Evolutionary conservation across 2,797 vertebrate species (phyloP), one percentile per base, ranked within the genome.

Genomic region (Meriones psammophilus): DNA sequence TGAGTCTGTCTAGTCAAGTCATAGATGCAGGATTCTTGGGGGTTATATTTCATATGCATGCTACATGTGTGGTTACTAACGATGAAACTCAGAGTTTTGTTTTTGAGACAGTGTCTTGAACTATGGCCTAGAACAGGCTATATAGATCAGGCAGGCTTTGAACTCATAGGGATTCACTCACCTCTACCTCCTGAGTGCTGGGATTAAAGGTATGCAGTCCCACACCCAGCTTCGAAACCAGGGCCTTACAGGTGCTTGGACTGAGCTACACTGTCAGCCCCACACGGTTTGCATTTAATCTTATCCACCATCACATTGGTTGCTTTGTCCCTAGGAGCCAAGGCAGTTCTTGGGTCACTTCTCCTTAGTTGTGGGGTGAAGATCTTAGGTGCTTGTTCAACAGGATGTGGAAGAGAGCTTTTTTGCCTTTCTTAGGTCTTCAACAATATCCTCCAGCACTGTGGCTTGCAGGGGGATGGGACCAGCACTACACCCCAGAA

Each of bases 401-500:
- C 5, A 33, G 46, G 22, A 64, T 84, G 8, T 81, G 36, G 56
- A 68, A 92, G 62, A 76, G 42, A 62, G 42, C 33, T 8, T 24
- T 73, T 92, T 69, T 79, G 83, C 78, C 39, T 96, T 92, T 90
- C 84, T 79, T 97, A 99, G 99, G 99, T 99, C 56, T 99, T 99
- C 96, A 99, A 99, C 98, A 99, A 98, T 8, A 99, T 99, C 97
- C 97, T 99, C 96, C 98, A 98, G 20, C 99, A 99, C 87, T 99
- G 99, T 97, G 99, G 99, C 30, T 98, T 99, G 95, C 99, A 98
- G 94, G 98, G 99, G 78, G 99, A 99, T 33, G 99, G 98, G 84
- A 98, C 98, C 85, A 96, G 97, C 0, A 98, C 98, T 58, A 98
- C 98, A 93, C 99, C 99, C 0, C 98, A 99, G 98, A 99, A 99